Base-by-base conservation (phyloP, 2,113 vertebrate species). In the Paedocypris sp. region DNA sequence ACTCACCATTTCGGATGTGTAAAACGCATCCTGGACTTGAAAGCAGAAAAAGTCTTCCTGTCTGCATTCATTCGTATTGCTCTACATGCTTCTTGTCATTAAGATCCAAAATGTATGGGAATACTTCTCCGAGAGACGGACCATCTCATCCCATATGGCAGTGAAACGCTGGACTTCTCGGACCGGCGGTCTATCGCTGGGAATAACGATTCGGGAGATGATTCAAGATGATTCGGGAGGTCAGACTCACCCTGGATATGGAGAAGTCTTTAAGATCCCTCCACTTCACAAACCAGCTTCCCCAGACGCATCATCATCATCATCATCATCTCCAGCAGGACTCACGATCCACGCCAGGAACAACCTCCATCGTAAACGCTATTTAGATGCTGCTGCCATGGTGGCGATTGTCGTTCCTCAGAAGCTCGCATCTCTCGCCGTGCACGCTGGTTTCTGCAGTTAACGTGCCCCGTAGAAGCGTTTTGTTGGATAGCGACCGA, bases 1-100 rank as follows among this genome's bases (percentile, higher is more conserved):
- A 56, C 72, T 77, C 62, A 79, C 75, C 77, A 68, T 77, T 67
- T 64, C 64, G 71, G 46, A 47, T 66, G 15, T 54, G 60, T 72
- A 73, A 76, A 66, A 67, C 42, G 67, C 75, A 72, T 77, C 66
- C 64, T 65, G 49, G 42, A 53, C 13, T 52, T 33, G 62, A 41
- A 57, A 28, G 46, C 47, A 49, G 47, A 25, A 45, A n/a, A 22
- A 41, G 69, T 61, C 61, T 31, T 60, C 56, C 49, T 68, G 71
- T 69, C 64, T 38, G 68, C 50, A 57, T 68, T 61, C 64, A 71
- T 73, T 64, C 62, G 49, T 58, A 66, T 70, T 58, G 39, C 46
- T 64, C 43, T 39, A 52, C 12, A 45, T 54, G 41, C n/a, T 39
- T 57, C 39, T 15, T 54, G 31, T 31, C 46, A 54, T 51, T 56